Evolutionary conservation across 2,888 invertebrate genomes (phyloP), one percentile per base, ranked within the genome.

Genomic region (Clusia tigrina): DNA sequence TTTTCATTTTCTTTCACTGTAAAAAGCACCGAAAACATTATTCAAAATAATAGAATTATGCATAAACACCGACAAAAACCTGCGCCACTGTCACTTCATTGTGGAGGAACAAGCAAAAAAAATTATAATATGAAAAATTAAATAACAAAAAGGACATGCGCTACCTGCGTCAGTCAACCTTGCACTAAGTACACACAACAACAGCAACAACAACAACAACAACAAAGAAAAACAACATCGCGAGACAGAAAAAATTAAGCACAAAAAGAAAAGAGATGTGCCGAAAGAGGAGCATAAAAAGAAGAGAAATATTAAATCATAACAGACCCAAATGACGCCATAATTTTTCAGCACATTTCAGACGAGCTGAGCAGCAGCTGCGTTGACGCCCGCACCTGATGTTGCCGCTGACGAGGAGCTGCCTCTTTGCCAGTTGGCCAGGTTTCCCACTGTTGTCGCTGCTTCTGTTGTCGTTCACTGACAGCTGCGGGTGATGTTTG

Each of bases 141-240:
- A n/a, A n/a, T n/a, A n/a, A n/a, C n/a, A n/a, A n/a, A n/a, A n/a
- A n/a, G n/a, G n/a, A n/a, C n/a, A n/a, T n/a, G n/a, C n/a, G n/a
- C n/a, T n/a, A n/a, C n/a, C n/a, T n/a, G n/a, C n/a, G n/a, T n/a
- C n/a, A n/a, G n/a, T n/a, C n/a, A n/a, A n/a, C n/a, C 18, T 46
- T 18, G 17, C 46, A 53, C 53, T 22, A 18, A 53, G 25, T 24
- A 53, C 18, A n/a, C 22, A 22, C n/a, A 53, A 15, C 53, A 18
- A 18, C 18, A 12, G 24, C 24, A 32, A 10, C 20, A 54, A 18
- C 32, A 55, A 55, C 38, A 55, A 37, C 2, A 55, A 23, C 15
- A 55, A 55, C 3, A 26, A 18, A 32, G 67, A 71, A 74, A 66
- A 66, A 68, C 65, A 53, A 15, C 23, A 23, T 10, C 46, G 26